Base-by-base conservation (phyloP, 2,888 invertebrate species). In the Marronus borbonicus region DNA sequence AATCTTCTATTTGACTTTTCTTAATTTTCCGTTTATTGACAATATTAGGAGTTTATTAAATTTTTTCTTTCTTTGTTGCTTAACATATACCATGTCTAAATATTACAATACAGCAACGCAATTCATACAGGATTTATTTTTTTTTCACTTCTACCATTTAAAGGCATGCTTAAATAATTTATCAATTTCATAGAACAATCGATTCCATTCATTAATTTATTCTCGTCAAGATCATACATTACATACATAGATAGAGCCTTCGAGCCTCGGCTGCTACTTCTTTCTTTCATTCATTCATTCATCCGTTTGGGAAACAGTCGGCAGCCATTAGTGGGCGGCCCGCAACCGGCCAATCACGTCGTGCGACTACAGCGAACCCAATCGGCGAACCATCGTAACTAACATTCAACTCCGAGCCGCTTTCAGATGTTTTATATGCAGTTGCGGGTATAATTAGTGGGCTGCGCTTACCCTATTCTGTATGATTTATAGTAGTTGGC, bases 321-420 rank as follows among this genome's bases (percentile, higher is more conserved):
- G 84, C 85, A 84, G 85, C 85, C 85, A 85, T 85, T 85, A 85
- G 82, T 84, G 84, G 84, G 85, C 85, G 85, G 84, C 83, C 83
- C 83, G 81, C 81, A 79, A 75, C 62, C 80, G 80, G 84, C 85
- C 85, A 85, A 85, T 85, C 83, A 83, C 82, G 80, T 80, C 80
- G 74, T 79, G 80, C 81, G 83, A 83, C 84, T 80, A 76, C 80
- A 80, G 83, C 82, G 83, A 83, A 82, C 81, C 83, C 83, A 82
- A 82, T 82, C 82, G 83, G 81, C 81, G 80, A 80, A 81, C 78
- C 82, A 79, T 70, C 81, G 81, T 76, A 58, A 81, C 81, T 82
- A 81, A 72, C 60, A 74, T 77, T 75, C 77, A 81, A 80, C 78
- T 80, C 78, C 8, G 75, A 77, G 79, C 68, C 78, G 80, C 80